Percentiles rank a stretch among this genome's conserved stretches.
These are phyloP conservation scores for Okapia johnstoni DNA, from an alignment of 2,113 vertebrate species.

Conservation along the genomic window DNA sequence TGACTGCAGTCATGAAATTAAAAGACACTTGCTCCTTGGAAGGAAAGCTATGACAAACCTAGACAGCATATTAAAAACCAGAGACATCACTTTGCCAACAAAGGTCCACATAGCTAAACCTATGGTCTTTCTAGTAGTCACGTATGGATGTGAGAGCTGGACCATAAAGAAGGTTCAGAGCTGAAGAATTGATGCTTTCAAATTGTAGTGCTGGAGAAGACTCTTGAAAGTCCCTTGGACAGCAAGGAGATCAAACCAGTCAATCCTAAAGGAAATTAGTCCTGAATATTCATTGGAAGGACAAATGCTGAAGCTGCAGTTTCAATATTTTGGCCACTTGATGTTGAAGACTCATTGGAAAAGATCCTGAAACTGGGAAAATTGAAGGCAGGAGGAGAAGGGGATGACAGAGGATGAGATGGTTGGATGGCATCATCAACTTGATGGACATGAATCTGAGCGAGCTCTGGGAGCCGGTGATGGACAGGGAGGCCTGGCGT, in stretches of 20 bases:
- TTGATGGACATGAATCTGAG: neutral
- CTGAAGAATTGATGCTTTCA: neutral
- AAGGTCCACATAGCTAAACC: neutral
- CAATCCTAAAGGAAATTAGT: neutral
- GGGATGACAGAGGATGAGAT: neutral
- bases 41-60: neutral
- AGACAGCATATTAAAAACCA: neutral
- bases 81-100: neutral
- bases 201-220: neutral
- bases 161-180: neutral
- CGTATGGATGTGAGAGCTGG: neutral
- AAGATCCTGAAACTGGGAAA: neutral
- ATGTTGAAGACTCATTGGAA: neutral
- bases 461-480: neutral
- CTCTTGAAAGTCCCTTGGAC: neutral
- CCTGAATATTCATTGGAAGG: neutral
- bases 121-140: neutral
- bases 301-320: neutral
- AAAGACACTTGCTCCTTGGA: neutral
- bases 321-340: neutral
- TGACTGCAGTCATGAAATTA: neutral
- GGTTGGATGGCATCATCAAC: neutral
- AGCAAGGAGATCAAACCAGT: neutral
- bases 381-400: neutral
- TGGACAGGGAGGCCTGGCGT: neutral